phyloP scores from a whole-genome alignment of 2,113 vertebrate species.

The Ameiurus melas region DNA sequence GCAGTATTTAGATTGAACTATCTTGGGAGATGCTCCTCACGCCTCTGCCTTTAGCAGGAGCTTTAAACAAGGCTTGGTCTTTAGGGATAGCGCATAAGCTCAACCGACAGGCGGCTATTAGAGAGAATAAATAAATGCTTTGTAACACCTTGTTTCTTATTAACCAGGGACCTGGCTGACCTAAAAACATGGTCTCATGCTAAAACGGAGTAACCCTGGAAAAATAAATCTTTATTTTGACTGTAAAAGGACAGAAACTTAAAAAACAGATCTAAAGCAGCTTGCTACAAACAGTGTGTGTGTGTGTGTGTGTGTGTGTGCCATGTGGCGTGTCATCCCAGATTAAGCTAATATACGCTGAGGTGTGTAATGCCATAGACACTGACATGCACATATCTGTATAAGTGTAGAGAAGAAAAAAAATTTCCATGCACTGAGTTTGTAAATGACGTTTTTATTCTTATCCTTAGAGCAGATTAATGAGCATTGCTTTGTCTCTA shows the following conservation, averaged over 20 bases:
- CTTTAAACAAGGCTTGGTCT: conserved; percentile 47
- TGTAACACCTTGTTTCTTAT: background rate
- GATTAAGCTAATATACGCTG: conserved; percentile 34
- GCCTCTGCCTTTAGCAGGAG: background rate
- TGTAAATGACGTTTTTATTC: conserved; percentile 11
- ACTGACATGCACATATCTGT: conserved; percentile 11
- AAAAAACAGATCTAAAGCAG: conserved; percentile 5
- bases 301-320: background rate
- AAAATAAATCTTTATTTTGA: background rate
- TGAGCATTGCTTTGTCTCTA: background rate
- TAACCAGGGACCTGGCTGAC: conserved; percentile 33
- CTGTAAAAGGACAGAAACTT: background rate
- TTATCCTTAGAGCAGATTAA: conserved; percentile 20
- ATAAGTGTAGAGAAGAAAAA: conserved; percentile 3
- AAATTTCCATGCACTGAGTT: background rate
- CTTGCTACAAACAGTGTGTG: conserved; percentile 17
- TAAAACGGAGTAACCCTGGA: background rate
- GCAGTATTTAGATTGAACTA: background rate
- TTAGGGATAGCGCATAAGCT: conserved; percentile 42
- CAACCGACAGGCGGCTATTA: conserved; percentile 27
- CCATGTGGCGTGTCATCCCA: background rate
- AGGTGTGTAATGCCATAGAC: background rate
- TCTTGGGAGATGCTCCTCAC: background rate
- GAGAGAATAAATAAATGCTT: conserved; percentile 37
- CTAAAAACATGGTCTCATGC: conserved; percentile 29